Evolutionary conservation across 2,888 invertebrate genomes (phyloP).

Genomic region (Atrina japonica): DNA sequence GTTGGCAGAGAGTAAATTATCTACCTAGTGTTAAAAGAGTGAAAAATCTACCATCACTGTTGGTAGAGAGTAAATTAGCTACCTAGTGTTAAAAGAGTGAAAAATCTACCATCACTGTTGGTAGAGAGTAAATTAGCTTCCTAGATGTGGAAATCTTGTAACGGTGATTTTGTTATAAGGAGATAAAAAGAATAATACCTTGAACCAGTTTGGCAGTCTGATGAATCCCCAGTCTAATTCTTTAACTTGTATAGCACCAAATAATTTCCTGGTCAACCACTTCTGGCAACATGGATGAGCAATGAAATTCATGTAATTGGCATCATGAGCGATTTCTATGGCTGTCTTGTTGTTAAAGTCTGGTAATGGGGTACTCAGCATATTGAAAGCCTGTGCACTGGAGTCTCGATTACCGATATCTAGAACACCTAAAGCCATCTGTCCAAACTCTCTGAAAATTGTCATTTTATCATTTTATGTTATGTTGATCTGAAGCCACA

Average conservation of each 20-base stretch:
- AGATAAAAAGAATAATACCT: no score
- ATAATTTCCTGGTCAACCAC: conserved; percentile 81
- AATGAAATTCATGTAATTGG: conserved; percentile 80
- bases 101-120: no score
- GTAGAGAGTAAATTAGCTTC: no score
- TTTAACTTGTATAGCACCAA: conserved; percentile 77
- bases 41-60: no score
- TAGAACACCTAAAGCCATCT: conserved; percentile 77
- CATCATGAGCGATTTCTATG: conserved; percentile 79
- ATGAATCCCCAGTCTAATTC: conserved; percentile 77
- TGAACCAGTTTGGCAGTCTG: conserved; percentile 77
- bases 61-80: no score
- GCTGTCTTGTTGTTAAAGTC: conserved; percentile 79
- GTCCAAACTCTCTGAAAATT: conserved; percentile 74
- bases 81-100: no score
- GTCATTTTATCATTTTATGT: no score
- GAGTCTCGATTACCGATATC: conserved; percentile 76
- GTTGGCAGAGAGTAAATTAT: no score
- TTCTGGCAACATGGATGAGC: conserved; percentile 82
- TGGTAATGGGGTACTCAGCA: conserved; percentile 76
- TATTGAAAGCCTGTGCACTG: conserved; percentile 76
- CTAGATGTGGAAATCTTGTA: no score
- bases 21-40: no score
- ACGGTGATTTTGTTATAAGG: no score
- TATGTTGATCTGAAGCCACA: no score